These are phyloP conservation scores for Balaenoptera acutorostrata DNA, from an alignment of 2,113 vertebrate species.

Conservation along the genomic window DNA sequence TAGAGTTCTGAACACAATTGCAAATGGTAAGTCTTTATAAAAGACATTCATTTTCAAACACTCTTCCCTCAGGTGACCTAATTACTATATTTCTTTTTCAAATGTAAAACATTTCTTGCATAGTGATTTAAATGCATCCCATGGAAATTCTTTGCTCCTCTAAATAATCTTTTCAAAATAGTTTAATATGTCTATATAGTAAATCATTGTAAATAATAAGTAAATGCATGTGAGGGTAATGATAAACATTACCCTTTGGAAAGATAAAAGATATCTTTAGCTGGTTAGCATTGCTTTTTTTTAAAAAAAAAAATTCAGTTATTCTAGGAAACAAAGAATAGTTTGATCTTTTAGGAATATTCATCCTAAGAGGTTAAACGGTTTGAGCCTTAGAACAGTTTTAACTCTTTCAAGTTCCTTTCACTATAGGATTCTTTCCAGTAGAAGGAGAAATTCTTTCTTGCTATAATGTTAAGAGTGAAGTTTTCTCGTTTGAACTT, in stretches of 20 bases:
- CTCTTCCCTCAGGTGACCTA: conserved; percentile 60
- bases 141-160: not conserved
- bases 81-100: conserved; percentile 53
- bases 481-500: not conserved
- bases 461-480: not conserved
- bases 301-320: not conserved
- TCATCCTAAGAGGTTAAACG: conserved; percentile 6
- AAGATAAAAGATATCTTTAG: conserved; percentile 7
- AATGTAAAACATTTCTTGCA: conserved; percentile 34
- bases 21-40: conserved; percentile 47
- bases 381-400: not conserved
- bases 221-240: not conserved
- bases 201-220: conserved; percentile 34
- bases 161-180: conserved; percentile 15
- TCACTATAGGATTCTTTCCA: not conserved
- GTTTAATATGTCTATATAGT: not conserved
- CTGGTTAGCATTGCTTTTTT: not conserved
- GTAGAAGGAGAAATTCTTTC: not conserved
- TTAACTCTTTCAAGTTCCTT: not conserved
- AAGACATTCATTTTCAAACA: conserved; percentile 35
- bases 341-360: not conserved
- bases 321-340: not conserved
- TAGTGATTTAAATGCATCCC: conserved; percentile 36
- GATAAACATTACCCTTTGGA: not conserved
- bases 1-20: conserved; percentile 11